Evolutionary conservation across 1,140 invertebrate species (phyloP), one percentile per base, ranked within the genome.

Genomic region (Antheraea mylitta): DNA sequence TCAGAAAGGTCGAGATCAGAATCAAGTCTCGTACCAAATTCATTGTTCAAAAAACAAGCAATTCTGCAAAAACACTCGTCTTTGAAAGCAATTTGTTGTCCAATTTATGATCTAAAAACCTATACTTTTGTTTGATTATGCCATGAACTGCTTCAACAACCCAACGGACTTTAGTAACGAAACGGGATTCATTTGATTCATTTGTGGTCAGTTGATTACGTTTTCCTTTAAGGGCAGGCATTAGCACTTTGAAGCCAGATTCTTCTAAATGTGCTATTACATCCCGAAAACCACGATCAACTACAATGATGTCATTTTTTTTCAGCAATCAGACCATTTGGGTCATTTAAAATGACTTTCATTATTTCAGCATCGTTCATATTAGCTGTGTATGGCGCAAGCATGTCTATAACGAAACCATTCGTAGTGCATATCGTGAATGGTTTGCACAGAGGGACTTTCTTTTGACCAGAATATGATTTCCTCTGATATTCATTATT

Each of bases 241-340:
- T 69, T 11, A 64, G 13, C 7, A 69, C 67, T 37, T 53, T 13
- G 19, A 30, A 69, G 16, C 67, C n/a, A 4, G 8, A 9, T 0
- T 59, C n/a, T 18, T 59, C 19, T 18, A 59, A 59, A 59, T 42
- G 6, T 66, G 19, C 9, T 7, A 7, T 18, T 30, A 53, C 61
- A 36, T 69, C 67, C 19, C 67, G 60, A 58, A 69, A 69, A 53
- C 67, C 67, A 7, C 67, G 67, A 36, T 69, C 67, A 16, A 69
- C n/a, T 30, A 69, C 30, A 58, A 48, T 63, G 5, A 69, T 22
- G 10, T 69, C n/a, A 69, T 42, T 0, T 42, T 8, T 42, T 42
- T 42, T 11, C 38, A 42, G 11, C 11, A 42, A 8, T 9, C 7
- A 42, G 7, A 11, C 38, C 38, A 11, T 2, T 11, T 9, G 38